Percentiles rank a stretch among this genome's conserved stretches.
These are phyloP conservation scores for Drosophila pseudoananassae DNA, from an alignment of 1,140 invertebrate species.

Conservation along the genomic window DNA sequence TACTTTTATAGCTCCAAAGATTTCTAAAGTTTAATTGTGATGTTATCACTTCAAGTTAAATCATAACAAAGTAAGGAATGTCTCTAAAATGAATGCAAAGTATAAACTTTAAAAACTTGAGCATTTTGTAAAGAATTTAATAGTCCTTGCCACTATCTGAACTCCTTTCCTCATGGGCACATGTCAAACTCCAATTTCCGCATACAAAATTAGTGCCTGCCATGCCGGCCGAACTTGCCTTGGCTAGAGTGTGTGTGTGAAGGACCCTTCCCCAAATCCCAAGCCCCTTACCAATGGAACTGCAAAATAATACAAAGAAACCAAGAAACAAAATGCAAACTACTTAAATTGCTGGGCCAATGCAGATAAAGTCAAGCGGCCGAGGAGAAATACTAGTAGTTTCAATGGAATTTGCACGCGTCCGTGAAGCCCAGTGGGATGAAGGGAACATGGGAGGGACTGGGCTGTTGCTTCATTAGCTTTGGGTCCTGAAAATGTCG, in stretches of 20 bases:
- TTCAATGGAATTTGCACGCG: constrained; percentile 75
- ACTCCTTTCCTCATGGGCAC: constrained; percentile 20
- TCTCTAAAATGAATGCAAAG: not conserved
- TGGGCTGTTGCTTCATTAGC: constrained; percentile 64
- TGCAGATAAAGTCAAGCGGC: constrained; percentile 62
- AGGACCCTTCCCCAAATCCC: not conserved
- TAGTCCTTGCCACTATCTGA: not conserved
- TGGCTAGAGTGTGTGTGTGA: constrained; percentile 26
- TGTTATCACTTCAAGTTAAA: no score
- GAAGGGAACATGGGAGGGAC: constrained; percentile 7
- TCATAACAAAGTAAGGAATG: no score
- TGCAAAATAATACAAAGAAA: constrained; percentile 41
- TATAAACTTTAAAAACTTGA: not conserved
- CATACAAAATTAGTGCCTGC: constrained; percentile 48
- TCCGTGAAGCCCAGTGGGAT: constrained; percentile 55
- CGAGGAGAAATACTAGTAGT: constrained; percentile 24
- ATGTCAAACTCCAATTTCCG: constrained; percentile 60
- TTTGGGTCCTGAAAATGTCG: constrained; percentile 60
- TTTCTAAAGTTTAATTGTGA: no score
- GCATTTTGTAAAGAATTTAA: not conserved
- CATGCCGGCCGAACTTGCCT: constrained; percentile 18
- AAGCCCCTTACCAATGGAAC: constrained; percentile 1
- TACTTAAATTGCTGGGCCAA: constrained; percentile 59
- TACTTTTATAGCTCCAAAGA: no score
- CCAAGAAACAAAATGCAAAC: constrained; percentile 40